These are phyloP conservation scores for Athripsodes cinereus DNA, from an alignment of 2,888 invertebrate species.

Conservation along the genomic window DNA sequence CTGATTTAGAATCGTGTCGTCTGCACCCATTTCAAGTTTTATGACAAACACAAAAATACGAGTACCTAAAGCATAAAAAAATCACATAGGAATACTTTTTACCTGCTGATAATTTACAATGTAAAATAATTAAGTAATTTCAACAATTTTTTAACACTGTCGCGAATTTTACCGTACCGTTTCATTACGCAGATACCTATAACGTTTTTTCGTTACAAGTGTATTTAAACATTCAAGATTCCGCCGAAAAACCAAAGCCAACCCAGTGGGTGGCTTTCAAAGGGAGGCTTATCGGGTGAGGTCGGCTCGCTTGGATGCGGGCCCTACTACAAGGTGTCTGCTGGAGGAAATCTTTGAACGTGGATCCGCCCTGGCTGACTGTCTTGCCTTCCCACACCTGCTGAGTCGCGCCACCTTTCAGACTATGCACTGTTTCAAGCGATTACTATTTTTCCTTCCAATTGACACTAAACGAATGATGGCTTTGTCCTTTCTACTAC, in stretches of 20 bases:
- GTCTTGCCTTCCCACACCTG: slow-evolving; percentile 37
- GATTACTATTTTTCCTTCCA: too few relatives aligned
- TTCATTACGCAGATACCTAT: slow-evolving; percentile 35
- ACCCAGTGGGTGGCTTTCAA: slow-evolving; percentile 75
- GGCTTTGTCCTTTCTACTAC: too few relatives aligned
- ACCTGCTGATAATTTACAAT: too few relatives aligned
- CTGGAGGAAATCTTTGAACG: slow-evolving; percentile 68
- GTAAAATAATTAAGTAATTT: too few relatives aligned
- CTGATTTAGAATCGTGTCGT: too few relatives aligned
- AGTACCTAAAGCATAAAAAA: too few relatives aligned
- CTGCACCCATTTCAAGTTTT: too few relatives aligned
- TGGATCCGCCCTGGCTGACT: slow-evolving; percentile 77
- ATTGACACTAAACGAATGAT: too few relatives aligned
- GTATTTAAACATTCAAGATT: slow-evolving; percentile 70
- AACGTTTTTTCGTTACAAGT: slow-evolving; percentile 51
- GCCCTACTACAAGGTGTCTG: slow-evolving; percentile 40
- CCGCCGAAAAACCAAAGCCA: slow-evolving; percentile 72
- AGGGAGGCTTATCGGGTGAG: slow-evolving; percentile 32
- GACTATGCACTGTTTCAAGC: too few relatives aligned
- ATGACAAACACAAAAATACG: too few relatives aligned
- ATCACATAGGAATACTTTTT: too few relatives aligned
- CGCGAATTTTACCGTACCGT: slow-evolving; percentile 13
- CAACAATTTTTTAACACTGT: too few relatives aligned
- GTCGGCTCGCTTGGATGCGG: slow-evolving; percentile 33
- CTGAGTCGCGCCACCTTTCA: slow-evolving; percentile 41